Conservation (phyloP, 2,888 invertebrate species). For the Parnassius orleans region DNA sequence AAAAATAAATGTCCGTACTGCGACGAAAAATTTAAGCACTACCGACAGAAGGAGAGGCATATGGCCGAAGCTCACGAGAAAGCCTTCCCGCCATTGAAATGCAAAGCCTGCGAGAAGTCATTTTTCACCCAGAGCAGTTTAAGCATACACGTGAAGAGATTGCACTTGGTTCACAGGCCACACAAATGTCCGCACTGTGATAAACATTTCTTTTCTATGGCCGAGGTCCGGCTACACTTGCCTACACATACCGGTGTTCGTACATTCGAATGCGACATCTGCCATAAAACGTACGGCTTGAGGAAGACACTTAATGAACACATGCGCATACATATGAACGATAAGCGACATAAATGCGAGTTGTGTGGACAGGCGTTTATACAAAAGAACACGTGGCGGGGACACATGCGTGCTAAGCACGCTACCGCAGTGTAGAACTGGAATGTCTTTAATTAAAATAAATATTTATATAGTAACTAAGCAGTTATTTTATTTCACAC, state of each 20-base stretch:
- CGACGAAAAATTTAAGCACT: slow-evolving; percentile 51
- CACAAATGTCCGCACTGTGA: slow-evolving; percentile 53
- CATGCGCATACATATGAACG: slow-evolving; percentile 65
- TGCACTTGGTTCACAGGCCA: slow-evolving; percentile 51
- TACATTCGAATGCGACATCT: slow-evolving; percentile 61
- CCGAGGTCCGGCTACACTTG: slow-evolving; percentile 56
- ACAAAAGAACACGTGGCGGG: slow-evolving; percentile 56
- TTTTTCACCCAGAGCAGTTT: slow-evolving; percentile 68
- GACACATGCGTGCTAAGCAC: background rate
- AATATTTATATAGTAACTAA: too few species aligned
- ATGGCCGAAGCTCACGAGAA: slow-evolving; percentile 51
- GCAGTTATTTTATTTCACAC: too few species aligned
- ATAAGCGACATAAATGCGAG: slow-evolving; percentile 56
- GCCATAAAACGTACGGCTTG: slow-evolving; percentile 57
- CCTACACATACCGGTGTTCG: slow-evolving; percentile 67
- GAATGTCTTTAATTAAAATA: too few species aligned
- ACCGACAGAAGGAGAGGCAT: slow-evolving; percentile 39
- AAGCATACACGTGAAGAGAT: slow-evolving; percentile 48
- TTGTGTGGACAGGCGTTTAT: slow-evolving; percentile 71
- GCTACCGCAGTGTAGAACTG: background rate
- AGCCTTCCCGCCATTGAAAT: slow-evolving; percentile 45
- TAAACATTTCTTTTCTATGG: slow-evolving; percentile 48
- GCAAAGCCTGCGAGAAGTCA: slow-evolving; percentile 68
- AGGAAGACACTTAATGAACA: slow-evolving; percentile 67
- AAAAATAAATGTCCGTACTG: slow-evolving; percentile 44